Conservation (phyloP, 2,888 invertebrate species). For the Idaea dimidiata region DNA sequence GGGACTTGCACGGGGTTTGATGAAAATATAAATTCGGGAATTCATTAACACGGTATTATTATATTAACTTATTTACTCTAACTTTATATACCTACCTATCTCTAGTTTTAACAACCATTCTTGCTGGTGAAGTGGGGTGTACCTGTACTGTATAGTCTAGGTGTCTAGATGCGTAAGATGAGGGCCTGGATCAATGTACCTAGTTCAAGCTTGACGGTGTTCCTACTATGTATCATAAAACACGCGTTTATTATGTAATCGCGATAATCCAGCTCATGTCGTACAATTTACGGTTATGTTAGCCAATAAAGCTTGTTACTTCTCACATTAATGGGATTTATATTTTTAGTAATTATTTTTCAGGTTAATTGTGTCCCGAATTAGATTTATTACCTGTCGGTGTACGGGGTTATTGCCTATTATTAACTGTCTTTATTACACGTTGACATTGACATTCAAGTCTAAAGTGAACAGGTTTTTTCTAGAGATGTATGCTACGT, state of each 20-base stretch:
- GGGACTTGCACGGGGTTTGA: too few relatives aligned
- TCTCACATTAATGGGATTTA: constrained; percentile 7
- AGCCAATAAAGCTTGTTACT: constrained; percentile 34
- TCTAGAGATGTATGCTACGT: too few relatives aligned
- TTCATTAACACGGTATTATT: too few relatives aligned
- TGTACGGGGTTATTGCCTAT: neutral
- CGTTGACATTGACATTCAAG: too few relatives aligned
- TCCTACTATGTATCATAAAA: constrained; percentile 20
- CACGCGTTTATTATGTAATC: constrained; percentile 24
- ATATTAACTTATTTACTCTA: too few relatives aligned
- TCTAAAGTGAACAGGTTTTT: too few relatives aligned
- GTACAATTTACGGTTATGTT: constrained; percentile 39
- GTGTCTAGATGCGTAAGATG: too few relatives aligned
- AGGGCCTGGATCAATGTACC: neutral
- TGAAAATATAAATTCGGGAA: too few relatives aligned
- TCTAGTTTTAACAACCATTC: too few relatives aligned
- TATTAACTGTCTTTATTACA: neutral
- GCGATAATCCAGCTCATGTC: constrained; percentile 23
- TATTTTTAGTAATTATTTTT: constrained; percentile 1
- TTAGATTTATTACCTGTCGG: neutral
- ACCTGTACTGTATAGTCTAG: too few relatives aligned
- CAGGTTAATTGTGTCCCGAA: neutral
- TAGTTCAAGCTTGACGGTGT: neutral
- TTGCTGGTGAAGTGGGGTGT: too few relatives aligned
- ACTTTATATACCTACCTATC: too few relatives aligned